A percentile compares a stretch with the other conserved stretches of the same genome.
These are phyloP conservation scores for Drosophila biarmipes DNA, from an alignment of 1,140 invertebrate genomes.

Conservation along the genomic window DNA sequence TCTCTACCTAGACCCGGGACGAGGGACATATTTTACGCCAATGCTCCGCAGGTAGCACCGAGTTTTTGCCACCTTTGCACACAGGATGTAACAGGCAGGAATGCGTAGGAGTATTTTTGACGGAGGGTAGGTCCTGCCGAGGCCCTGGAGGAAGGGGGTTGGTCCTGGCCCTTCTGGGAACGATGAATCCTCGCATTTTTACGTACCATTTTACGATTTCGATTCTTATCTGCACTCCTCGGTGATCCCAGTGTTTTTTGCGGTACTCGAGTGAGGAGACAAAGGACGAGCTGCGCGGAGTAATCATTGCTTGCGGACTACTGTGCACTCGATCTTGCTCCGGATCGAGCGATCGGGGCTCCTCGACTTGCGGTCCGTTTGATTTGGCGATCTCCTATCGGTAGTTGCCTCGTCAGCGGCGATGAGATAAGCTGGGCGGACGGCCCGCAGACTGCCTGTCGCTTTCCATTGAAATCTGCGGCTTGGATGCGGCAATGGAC, in stretches of 20 bases:
- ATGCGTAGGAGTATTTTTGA: slow-evolving; percentile 58
- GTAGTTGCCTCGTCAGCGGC: slow-evolving; percentile 46
- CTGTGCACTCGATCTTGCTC: slow-evolving; percentile 50
- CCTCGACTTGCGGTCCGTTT: slow-evolving; percentile 60
- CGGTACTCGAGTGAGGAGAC: slow-evolving; percentile 72
- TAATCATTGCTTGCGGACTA: slow-evolving; percentile 67
- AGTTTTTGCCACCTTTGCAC: slow-evolving; percentile 80
- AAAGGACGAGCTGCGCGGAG: slow-evolving; percentile 56
- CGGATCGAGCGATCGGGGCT: slow-evolving; percentile 24
- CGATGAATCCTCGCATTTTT: slow-evolving; percentile 61
- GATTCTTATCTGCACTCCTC: slow-evolving; percentile 63
- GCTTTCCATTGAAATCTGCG: slow-evolving; percentile 53
- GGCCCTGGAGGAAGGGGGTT: slow-evolving; percentile 19
- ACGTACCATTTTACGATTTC: slow-evolving; percentile 78
- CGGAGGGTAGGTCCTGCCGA: slow-evolving; percentile 48
- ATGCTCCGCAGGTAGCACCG: slow-evolving; percentile 64
- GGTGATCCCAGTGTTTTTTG: slow-evolving; percentile 31
- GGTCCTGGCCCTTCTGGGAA: slow-evolving; percentile 40
- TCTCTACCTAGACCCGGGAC: slow-evolving; percentile 70
- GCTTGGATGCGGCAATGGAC: slow-evolving; percentile 21
- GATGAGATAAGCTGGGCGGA: slow-evolving; percentile 55
- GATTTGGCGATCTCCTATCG: slow-evolving; percentile 63
- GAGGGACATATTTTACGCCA: slow-evolving; percentile 64
- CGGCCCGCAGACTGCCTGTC: slow-evolving; percentile 64
- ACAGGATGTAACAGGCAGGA: slow-evolving; percentile 68